Evolutionary conservation across 2,113 vertebrate species (phyloP), one percentile per base, ranked within the genome.

Genomic region (Emberiza fucata): DNA sequence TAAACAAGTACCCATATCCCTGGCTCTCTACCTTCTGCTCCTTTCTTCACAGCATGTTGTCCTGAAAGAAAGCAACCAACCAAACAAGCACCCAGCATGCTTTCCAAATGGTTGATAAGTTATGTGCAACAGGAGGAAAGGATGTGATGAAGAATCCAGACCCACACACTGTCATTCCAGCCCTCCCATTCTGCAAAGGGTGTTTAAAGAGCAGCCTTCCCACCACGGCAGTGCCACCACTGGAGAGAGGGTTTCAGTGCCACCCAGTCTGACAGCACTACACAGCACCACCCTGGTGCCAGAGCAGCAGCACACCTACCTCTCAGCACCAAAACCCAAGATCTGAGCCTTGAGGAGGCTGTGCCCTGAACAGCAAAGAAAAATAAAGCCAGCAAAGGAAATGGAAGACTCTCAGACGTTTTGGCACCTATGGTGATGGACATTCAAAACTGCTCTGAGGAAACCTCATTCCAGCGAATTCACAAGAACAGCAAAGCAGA

Each of bases 141-240:
- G 28, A 53, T 0, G 0, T 4, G 19, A 51, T 12, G 12, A 68
- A 51, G 70, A 60, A 78, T 13, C 12, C 60, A 57, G 70, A 39
- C 23, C 54, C 39, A 51, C 7, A n/a, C 17, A 9, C 3, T 18
- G 23, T 29, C 68, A 28, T n/a, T 50, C 22, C 69, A 73, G 39
- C 56, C 10, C 20, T 31, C 24, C 9, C 1, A 1, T 20, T 37
- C 47, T 45, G 40, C 59, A 21, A 29, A 61, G 40, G 1, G 3
- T 27, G 10, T 42, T 39, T 31, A 27, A 53, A 85, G n/a, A 60
- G 5, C 3, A 73, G 31, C 39, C 76, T 44, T 69, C 37, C 64
- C n/a, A 75, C 10, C 56, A 33, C 0, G 0, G 48, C 12, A 1
- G 44, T 1, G 3, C 33, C 25, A 18, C 33, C 68, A 35, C 6